Base-by-base conservation (phyloP, 1,140 invertebrate genomes). In the Sitodiplosis mosellana region DNA sequence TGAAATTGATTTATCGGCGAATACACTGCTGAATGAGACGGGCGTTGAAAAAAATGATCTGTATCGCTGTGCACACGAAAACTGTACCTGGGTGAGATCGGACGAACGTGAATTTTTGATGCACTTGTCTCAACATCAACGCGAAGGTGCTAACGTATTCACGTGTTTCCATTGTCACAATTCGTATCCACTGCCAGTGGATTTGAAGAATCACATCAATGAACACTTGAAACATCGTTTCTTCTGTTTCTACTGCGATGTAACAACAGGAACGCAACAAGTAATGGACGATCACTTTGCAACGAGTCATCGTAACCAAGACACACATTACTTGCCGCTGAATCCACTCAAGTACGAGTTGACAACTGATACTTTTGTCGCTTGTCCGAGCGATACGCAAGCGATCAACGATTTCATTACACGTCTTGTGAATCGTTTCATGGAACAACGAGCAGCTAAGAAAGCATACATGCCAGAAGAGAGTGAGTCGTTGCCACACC, bases 401-500 rank as follows among this genome's bases (percentile, higher is more conserved):
- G n/a, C n/a, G n/a, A n/a, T n/a, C n/a, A n/a, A n/a, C n/a, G n/a
- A n/a, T n/a, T n/a, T n/a, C n/a, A n/a, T n/a, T n/a, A n/a, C n/a
- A n/a, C 14, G 45, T 54, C 15, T 22, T 46, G 4, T 52, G 18
- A 21, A 33, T 8, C 44, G 47, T 37, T 51, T 37, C 43, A 45
- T 51, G 27, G 40, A 46, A 11, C 48, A 46, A 27, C 49, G 49
- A 36, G 36, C 47, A 7, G 50, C 41, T 4, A 72, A 71, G 52
- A 59, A 59, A 4, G 58, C 59, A 2, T 79, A 68, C 51, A 59
- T 56, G 10, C 77, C 80, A 0, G 64, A 70, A 2, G 78, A 84
- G 47, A 70, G 81, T 22, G 66, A 76, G 19, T 58, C 60, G 1
- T 57, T 87, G 18, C 81, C 83, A 0, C 66, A 72, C 6, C 71